A percentile compares a stretch with the other conserved stretches of the same genome.
These are phyloP conservation scores for Poeciliopsis occidentalis DNA, from an alignment of 2,113 vertebrate genomes.

Conservation along the genomic window DNA sequence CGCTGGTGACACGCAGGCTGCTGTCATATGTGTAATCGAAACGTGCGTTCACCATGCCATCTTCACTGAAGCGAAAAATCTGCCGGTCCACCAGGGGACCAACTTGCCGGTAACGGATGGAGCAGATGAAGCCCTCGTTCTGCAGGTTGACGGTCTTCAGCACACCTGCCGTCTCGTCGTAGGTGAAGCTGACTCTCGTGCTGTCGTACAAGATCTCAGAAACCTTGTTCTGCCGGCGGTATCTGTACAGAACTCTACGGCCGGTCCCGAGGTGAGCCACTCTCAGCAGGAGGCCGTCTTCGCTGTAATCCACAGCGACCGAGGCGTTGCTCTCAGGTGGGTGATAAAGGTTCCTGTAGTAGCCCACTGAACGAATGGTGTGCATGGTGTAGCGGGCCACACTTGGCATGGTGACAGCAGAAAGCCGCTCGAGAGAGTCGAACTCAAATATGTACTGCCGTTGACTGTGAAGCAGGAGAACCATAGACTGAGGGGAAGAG, in stretches of 20 bases:
- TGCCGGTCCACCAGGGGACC: constrained; percentile 95
- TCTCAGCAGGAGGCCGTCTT: constrained; percentile 93
- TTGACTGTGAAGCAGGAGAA: constrained; percentile 97
- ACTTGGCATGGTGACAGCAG: constrained; percentile 96
- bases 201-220: constrained; percentile 96
- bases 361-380: constrained; percentile 95
- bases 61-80: constrained; percentile 98
- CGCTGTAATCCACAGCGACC: constrained; percentile 94
- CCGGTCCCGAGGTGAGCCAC: constrained; percentile 93
- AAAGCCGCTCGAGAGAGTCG: constrained; percentile 90
- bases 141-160: constrained; percentile 98
- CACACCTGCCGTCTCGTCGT: constrained; percentile 93
- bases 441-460: constrained; percentile 98
- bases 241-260: constrained; percentile 92
- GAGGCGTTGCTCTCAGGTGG: constrained; percentile 98
- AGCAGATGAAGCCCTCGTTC: constrained; percentile 97
- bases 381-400: constrained; percentile 98
- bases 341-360: constrained; percentile 97
- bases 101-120: constrained; percentile 95
- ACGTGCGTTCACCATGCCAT: constrained; percentile 96
- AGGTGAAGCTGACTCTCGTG: constrained; percentile 96
- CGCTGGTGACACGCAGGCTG: constrained; percentile 95
- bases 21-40: constrained; percentile 99
- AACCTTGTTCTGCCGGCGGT: constrained; percentile 92
- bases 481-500: constrained; percentile 88